phyloP scores from a whole-genome alignment of 2,888 invertebrate genomes.

The Monoplex corrugatus region DNA sequence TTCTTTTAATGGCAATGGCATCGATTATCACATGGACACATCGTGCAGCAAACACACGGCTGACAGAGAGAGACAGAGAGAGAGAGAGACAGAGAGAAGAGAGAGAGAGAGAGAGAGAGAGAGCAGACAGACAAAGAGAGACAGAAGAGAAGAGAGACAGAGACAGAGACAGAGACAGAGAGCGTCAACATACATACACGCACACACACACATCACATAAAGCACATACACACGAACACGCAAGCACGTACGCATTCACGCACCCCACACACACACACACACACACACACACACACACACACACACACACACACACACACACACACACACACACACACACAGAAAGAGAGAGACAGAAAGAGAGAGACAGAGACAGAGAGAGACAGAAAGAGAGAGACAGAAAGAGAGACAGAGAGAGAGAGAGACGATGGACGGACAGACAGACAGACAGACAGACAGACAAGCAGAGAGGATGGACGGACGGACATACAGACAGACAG shows the following conservation, averaged over 20 bases:
- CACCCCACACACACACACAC: background rate
- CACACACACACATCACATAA: too few species aligned
- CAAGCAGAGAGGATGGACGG: too few species aligned
- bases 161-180: conserved; percentile 17
- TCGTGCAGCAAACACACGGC: background rate
- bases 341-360: background rate
- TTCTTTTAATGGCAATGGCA: background rate
- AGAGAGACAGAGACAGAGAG: background rate
- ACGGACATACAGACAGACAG: too few species aligned
- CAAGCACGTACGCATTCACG: background rate
- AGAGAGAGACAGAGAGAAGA: background rate
- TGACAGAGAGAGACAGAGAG: background rate
- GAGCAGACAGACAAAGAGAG: background rate
- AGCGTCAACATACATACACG: background rate
- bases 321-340: background rate
- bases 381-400: too few species aligned
- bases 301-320: too few species aligned
- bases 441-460: too few species aligned
- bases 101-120: background rate
- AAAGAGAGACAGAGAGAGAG: too few species aligned
- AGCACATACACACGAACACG: too few species aligned
- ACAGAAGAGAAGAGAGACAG: background rate
- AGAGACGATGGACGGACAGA: too few species aligned
- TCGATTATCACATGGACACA: background rate
- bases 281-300: too few species aligned